Evolutionary conservation across 2,113 vertebrate species (phyloP), one percentile per base, ranked within the genome.

Genomic region (Diglossa brunneiventris): DNA sequence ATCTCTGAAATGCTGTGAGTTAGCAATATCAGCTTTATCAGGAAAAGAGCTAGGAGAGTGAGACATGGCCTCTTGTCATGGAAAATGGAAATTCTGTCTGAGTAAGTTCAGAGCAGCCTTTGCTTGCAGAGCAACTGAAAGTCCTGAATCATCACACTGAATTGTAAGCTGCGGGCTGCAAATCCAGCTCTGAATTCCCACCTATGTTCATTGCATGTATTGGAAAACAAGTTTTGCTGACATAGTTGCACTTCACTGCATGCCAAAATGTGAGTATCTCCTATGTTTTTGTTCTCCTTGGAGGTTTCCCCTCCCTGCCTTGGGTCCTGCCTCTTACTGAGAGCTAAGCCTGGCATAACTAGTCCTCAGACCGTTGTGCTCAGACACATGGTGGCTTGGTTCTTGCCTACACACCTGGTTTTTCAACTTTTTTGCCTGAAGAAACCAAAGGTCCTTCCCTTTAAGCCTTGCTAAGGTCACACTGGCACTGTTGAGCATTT

Each of bases 81-180:
- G 67, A 66, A 78, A 82, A 50, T 10, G 49, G 74, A 59, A 87
- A 89, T 82, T 76, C 67, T 95, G 41, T 39, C 73, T 39, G 17
- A 79, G 22, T 41, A 33, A 89, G 77, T 47, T 82, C 70, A 89
- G 67, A 89, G 81, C 87, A 87, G 78, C 50, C 53, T 90, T 85
- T 95, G 78, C 49, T 82, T 91, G 70, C 94, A 86, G 93, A 91
- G 74, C 64, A 67, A n/a, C 49, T 2, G 8, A 87, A 97, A 95
- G 44, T 69, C 93, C 95, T 95, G 93, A 96, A 87, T 96, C 93
- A 92, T 95, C 93, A 91, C 63, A 12, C 62, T 79, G 81, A 81
- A 72, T 62, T 7, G 7, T 44, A 58, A 87, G 47, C 73, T 92
- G 81, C 70, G 0, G 5, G n/a, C 80, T 94, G 77, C 83, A 89